A percentile compares a stretch with the other conserved stretches of the same genome.
These are phyloP conservation scores for Gymnocypris eckloni DNA, from an alignment of 2,797 vertebrate species.

Conservation along the genomic window DNA sequence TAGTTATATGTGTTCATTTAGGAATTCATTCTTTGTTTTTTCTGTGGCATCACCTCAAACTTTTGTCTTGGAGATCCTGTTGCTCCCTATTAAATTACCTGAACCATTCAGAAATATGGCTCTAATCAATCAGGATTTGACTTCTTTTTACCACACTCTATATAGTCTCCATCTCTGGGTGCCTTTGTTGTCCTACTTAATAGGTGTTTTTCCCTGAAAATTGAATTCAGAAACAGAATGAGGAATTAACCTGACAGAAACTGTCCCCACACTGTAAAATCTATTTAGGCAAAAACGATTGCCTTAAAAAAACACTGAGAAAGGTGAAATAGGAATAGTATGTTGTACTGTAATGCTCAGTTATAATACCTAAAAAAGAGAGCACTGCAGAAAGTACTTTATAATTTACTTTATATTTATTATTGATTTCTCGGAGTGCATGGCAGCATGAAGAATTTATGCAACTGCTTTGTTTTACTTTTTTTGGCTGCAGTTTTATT, in stretches of 20 bases:
- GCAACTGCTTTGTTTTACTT: background rate
- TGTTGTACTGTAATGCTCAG: background rate
- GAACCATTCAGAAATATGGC: too few species aligned
- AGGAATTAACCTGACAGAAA: background rate
- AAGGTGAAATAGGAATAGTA: too few species aligned
- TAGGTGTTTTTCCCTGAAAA: background rate
- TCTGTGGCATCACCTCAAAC: background rate
- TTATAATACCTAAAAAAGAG: background rate
- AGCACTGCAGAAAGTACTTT: background rate
- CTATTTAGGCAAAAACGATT: too few species aligned
- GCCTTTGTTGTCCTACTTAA: background rate
- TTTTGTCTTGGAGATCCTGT: background rate
- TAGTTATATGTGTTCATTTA: background rate
- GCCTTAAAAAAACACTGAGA: too few species aligned
- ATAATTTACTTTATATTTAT: background rate
- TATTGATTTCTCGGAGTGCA: background rate
- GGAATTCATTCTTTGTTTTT: background rate
- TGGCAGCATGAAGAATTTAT: background rate
- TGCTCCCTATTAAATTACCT: too few species aligned
- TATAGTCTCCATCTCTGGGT: too few species aligned
- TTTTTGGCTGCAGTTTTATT: background rate
- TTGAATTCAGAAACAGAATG: background rate
- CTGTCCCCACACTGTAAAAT: too few species aligned
- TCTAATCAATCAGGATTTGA: background rate
- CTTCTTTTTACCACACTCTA: background rate